Conservation (phyloP, 2,888 invertebrate genomes). For the Lasiommata megera region DNA sequence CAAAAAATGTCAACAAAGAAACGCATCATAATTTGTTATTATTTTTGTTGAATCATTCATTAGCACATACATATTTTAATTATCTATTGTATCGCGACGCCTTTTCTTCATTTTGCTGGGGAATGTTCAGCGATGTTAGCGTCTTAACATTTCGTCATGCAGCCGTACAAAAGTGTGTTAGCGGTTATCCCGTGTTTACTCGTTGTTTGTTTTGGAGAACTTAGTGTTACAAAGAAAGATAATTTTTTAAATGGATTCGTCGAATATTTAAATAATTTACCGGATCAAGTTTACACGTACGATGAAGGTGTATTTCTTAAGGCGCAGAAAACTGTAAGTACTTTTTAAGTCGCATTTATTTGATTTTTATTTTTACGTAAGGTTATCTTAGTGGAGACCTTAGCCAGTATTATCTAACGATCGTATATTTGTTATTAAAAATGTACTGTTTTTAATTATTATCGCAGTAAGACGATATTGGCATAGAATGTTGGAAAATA, state of each 20-base stretch:
- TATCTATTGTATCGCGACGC: slow-evolving; percentile 20
- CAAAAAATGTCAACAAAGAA: neutral
- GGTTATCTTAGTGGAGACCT: slow-evolving; percentile 36
- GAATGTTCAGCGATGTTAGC: slow-evolving; percentile 47
- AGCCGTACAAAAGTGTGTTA: slow-evolving; percentile 40
- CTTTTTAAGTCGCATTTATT: slow-evolving; percentile 10
- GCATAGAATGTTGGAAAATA: no score
- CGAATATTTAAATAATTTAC: slow-evolving; percentile 70
- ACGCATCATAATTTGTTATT: neutral
- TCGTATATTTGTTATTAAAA: neutral
- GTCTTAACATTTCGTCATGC: slow-evolving; percentile 50
- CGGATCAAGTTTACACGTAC: slow-evolving; percentile 64
- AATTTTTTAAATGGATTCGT: slow-evolving; percentile 63
- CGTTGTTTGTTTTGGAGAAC: slow-evolving; percentile 48
- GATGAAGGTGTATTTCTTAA: slow-evolving; percentile 66
- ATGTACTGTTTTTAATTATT: neutral
- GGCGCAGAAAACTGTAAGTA: slow-evolving; percentile 71
- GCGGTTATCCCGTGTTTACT: slow-evolving; percentile 37
- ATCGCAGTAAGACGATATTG: no score
- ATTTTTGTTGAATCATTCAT: slow-evolving; percentile 26
- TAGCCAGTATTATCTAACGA: slow-evolving; percentile 1
- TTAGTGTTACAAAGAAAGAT: slow-evolving; percentile 47
- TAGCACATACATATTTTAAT: slow-evolving; percentile 6
- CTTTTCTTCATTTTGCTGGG: slow-evolving; percentile 32
- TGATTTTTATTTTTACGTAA: slow-evolving; percentile 25